Conservation (phyloP, 2,113 vertebrate species). For the Corythoichthys haematopterus region DNA sequence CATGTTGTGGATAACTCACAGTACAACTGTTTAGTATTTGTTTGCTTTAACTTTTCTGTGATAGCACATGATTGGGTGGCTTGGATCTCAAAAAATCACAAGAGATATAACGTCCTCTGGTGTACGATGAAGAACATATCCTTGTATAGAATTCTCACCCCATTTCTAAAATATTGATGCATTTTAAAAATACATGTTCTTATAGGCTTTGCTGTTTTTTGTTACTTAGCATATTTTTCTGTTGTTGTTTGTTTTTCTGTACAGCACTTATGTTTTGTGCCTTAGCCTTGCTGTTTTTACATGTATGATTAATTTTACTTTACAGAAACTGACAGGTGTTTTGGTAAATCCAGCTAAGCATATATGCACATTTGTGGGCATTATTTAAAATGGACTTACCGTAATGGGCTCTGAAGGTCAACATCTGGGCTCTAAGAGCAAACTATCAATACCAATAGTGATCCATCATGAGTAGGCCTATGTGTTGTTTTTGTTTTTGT, state of each 20-base stretch:
- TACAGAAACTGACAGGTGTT: constrained; percentile 13
- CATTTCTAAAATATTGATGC: constrained; percentile 3
- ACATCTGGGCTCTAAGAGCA: neutral
- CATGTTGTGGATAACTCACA: neutral
- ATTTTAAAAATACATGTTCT: constrained; percentile 6
- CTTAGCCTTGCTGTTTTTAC: constrained; percentile 40
- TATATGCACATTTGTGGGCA: constrained; percentile 5
- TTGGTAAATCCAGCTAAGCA: constrained; percentile 3
- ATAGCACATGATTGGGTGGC: neutral
- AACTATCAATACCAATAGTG: neutral
- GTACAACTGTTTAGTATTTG: neutral
- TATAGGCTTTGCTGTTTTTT: constrained; percentile 5
- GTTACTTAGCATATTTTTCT: constrained; percentile 21
- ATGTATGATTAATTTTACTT: constrained; percentile 1
- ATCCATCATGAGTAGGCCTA: neutral
- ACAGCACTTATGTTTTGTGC: constrained; percentile 40
- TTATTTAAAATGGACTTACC: neutral
- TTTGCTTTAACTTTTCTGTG: neutral
- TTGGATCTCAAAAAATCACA: neutral
- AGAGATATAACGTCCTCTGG: constrained; percentile 31
- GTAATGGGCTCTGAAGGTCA: neutral
- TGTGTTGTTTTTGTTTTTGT: neutral
- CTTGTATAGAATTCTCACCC: neutral
- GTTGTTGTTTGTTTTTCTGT: constrained; percentile 15
- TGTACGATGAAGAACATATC: constrained; percentile 21